Evolutionary conservation across 2,113 vertebrate species (phyloP).

Genomic region (Vulpes vulpes): DNA sequence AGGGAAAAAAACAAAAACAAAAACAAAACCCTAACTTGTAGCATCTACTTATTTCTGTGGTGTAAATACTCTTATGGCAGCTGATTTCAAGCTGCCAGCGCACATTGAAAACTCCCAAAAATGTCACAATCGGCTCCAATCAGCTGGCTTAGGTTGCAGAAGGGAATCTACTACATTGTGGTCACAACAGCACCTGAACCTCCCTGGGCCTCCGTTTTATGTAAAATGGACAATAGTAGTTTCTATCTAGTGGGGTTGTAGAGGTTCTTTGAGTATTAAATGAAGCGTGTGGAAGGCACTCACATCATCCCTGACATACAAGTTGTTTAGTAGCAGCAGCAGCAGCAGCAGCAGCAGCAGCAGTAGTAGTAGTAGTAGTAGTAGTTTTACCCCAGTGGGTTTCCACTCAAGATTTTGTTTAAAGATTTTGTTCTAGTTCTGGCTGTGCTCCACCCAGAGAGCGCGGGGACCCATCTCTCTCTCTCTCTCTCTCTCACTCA

Average conservation of each 20-base stretch:
- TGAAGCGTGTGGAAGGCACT: background rate
- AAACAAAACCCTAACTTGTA: background rate
- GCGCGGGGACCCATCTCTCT: background rate
- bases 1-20: background rate
- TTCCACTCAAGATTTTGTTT: slow-evolving; percentile 1
- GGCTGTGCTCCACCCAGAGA: background rate
- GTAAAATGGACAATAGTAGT: background rate
- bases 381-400: background rate
- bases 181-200: background rate
- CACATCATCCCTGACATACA: no score
- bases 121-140: background rate
- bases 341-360: no score
- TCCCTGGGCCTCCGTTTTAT: background rate
- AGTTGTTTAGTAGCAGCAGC: background rate
- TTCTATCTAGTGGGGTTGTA: background rate
- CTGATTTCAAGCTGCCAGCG: slow-evolving; percentile 4
- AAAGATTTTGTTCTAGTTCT: slow-evolving; percentile 9
- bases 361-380: fast-evolving
- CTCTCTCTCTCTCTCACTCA: background rate
- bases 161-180: background rate
- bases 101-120: slow-evolving; percentile 24
- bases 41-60: slow-evolving; percentile 11
- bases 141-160: background rate
- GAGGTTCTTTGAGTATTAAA: background rate
- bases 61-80: background rate